These are phyloP conservation scores for Lepidocyrtinus sp. DNA, from an alignment of 2,888 invertebrate species.

Conservation along the genomic window DNA sequence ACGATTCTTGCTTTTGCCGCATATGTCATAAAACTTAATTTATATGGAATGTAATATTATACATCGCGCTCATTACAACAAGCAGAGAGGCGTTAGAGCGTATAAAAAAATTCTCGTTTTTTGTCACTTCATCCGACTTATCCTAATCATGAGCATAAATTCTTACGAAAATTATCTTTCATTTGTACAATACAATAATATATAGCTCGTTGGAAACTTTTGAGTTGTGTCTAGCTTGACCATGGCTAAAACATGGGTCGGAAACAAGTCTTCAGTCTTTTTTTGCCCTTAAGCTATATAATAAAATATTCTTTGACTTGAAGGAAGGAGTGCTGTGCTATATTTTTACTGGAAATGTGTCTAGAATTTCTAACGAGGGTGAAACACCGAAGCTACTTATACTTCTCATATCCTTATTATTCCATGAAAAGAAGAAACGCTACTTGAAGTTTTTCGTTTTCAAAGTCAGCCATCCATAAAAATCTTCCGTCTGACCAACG, in stretches of 20 bases:
- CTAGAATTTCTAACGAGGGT: background rate
- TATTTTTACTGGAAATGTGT: background rate
- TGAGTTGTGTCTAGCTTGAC: background rate
- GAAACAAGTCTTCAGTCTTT: background rate
- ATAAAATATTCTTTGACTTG: background rate
- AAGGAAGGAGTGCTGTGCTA: too few species aligned
- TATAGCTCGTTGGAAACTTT: too few species aligned
- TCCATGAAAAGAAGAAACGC: slow-evolving; percentile 7
- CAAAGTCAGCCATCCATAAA: slow-evolving; percentile 1
- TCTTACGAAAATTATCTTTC: too few species aligned
- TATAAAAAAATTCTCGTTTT: slow-evolving; percentile 1
- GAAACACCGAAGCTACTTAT: too few species aligned
- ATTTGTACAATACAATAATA: too few species aligned
- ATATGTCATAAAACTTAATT: slow-evolving; percentile 17
- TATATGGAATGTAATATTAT: slow-evolving; percentile 2
- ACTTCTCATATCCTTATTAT: slow-evolving; percentile 1
- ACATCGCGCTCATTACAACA: background rate
- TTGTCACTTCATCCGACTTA: slow-evolving; percentile 14
- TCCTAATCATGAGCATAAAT: background rate
- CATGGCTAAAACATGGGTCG: slow-evolving; percentile 1
- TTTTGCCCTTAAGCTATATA: too few species aligned
- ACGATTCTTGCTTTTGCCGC: background rate
- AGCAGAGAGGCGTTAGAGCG: too few species aligned
- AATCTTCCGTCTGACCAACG: too few species aligned
- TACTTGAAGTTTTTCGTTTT: background rate